phyloP scores from a whole-genome alignment of 2,888 invertebrate species.

The Fragum fragum region DNA sequence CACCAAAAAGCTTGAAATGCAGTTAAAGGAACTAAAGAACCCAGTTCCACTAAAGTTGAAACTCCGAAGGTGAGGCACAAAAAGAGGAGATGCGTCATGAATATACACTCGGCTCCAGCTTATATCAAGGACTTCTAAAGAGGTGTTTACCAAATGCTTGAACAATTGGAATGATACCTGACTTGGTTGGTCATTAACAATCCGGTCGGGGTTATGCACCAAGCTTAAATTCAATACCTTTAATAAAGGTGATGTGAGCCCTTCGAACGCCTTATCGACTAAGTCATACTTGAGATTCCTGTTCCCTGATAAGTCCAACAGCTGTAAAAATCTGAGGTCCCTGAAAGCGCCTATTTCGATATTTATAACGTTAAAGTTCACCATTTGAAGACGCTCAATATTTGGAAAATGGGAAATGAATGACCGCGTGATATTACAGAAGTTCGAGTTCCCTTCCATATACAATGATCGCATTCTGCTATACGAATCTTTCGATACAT shows the following conservation, averaged over 20 bases:
- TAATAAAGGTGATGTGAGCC: background rate
- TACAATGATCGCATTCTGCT: background rate
- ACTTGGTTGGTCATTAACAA: background rate
- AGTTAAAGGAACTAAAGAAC: background rate
- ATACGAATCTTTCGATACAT: background rate
- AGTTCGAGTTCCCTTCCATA: background rate
- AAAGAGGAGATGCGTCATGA: background rate
- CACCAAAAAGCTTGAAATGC: background rate
- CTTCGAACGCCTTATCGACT: background rate
- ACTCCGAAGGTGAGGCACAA: background rate
- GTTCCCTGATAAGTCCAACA: background rate
- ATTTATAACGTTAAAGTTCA: background rate
- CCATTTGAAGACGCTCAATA: background rate
- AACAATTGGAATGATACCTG: background rate
- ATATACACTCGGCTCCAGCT: background rate
- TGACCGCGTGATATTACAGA: background rate
- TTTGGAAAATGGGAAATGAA: conserved; percentile 1
- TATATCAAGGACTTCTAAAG: background rate
- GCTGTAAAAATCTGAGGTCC: background rate
- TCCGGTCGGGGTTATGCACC: background rate
- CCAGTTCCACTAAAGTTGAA: background rate
- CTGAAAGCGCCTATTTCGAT: background rate
- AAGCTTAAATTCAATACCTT: background rate
- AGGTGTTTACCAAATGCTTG: background rate
- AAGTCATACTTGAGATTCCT: background rate